phyloP scores from a whole-genome alignment of 2,888 invertebrate genomes.

The Phortica magna region DNA sequence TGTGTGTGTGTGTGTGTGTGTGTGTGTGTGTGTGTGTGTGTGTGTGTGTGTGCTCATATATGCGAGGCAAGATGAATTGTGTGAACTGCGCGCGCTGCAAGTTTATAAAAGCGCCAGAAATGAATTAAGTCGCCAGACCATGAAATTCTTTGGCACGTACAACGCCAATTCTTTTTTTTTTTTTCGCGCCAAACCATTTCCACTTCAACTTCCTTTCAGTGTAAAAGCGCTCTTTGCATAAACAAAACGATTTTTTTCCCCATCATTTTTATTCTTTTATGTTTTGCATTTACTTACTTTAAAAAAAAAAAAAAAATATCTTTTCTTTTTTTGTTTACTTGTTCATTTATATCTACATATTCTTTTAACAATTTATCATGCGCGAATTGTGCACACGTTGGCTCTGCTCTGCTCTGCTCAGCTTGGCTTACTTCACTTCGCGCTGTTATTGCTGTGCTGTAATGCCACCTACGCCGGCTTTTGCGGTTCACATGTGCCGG shows the following conservation, averaged over 20 bases:
- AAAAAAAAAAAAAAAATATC: neutral
- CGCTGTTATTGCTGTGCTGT: constrained; percentile 35
- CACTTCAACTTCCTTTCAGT: too few species aligned
- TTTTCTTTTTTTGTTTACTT: neutral
- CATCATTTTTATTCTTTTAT: constrained; percentile 31
- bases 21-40: too few species aligned
- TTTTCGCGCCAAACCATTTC: constrained; percentile 36
- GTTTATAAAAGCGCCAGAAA: constrained; percentile 53
- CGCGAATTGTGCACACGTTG: constrained; percentile 62
- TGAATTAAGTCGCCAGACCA: constrained; percentile 76
- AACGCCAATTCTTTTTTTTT: constrained; percentile 64
- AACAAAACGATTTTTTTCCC: constrained; percentile 56
- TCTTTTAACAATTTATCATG: constrained; percentile 74
- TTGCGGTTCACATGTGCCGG: constrained; percentile 32
- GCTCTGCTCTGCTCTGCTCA: neutral
- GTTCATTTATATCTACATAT: constrained; percentile 52
- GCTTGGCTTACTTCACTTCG: constrained; percentile 61
- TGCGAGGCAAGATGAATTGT: constrained; percentile 59
- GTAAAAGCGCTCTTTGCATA: constrained; percentile 66
- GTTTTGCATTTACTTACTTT: constrained; percentile 1
- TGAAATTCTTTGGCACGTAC: constrained; percentile 77
- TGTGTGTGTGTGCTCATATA: too few species aligned
- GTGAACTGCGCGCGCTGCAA: constrained; percentile 27
- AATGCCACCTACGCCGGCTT: neutral
- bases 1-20: too few species aligned